Evolutionary conservation across 2,888 invertebrate genomes (phyloP), one percentile per base, ranked within the genome.

Genomic region (Aporophyla nigra): DNA sequence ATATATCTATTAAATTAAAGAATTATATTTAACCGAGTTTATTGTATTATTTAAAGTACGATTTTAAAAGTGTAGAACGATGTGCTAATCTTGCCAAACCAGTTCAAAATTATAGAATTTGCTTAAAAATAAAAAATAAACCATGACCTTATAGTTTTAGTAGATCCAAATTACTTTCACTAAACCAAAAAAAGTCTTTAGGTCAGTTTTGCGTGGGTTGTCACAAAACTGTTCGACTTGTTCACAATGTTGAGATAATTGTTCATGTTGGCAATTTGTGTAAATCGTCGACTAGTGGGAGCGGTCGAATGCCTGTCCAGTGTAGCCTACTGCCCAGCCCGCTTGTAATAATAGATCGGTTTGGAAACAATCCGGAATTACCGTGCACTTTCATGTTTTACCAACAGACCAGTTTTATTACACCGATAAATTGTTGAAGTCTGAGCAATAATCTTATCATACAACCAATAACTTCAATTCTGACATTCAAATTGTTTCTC

Each of bases 281-380:
- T 56, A 77, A 76, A 65, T 54, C 27, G 54, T 61, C 9, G 56
- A 62, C 54, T 14, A 46, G 49, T 74, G 70, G 86, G 80, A 72
- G 82, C 62, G 78, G 82, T 84, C 65, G 56, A 74, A 74, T 82
- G 51, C 58, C 77, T 46, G 54, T 58, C 62, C 24, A 51, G 24
- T 27, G 67, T 21, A 58, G 56, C 66, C 67, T 43, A 70, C 24
- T 40, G 65, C 69, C 71, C 62, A 62, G 71, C 59, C 27, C 53
- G 61, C 58, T 67, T 76, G 71, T 80, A 71, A 86, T 86, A 86
- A 87, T 82, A 83, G 79, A 76, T 78, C 40, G 61, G 67, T 87
- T 87, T 76, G 68, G 80, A 88, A 88, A 86, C 77, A 81, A 82
- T 83, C 76, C 73, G 83, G 80, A 88, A 83, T 87, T 81, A 85